These are phyloP conservation scores for Casuarius casuarius DNA, from an alignment of 2,113 vertebrate species.

Conservation along the genomic window DNA sequence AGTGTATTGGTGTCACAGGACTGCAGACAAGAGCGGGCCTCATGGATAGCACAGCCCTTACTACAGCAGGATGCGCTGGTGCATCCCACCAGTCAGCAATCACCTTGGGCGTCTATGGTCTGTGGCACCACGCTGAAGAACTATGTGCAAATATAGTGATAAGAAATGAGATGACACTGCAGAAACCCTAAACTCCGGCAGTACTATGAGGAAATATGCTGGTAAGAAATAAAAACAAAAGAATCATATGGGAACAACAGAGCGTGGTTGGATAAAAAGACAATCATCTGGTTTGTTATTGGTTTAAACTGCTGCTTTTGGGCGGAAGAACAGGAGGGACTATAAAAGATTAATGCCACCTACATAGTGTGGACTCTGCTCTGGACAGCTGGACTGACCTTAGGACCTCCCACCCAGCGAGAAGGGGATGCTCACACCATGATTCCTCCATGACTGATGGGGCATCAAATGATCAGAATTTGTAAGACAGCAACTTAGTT, in stretches of 20 bases:
- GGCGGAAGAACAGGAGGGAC: neutral
- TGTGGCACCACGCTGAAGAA: neutral
- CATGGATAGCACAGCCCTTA: neutral
- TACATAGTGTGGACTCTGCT: neutral
- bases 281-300: neutral
- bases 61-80: neutral
- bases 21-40: too few species aligned
- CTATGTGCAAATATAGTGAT: too few species aligned
- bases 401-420: neutral
- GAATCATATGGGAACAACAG: neutral
- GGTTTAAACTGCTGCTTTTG: too few species aligned
- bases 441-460: neutral
- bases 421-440: neutral
- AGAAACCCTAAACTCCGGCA: neutral
- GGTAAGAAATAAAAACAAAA: neutral
- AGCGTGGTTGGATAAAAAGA: neutral
- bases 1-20: too few species aligned
- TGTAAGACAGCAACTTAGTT: neutral
- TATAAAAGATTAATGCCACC: neutral
- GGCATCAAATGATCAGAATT: neutral
- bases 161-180: too few species aligned
- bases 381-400: neutral
- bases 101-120: neutral
- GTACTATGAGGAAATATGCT: neutral
- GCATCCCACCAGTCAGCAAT: neutral